Evolutionary conservation across 2,797 vertebrate genomes (phyloP).

Genomic region (Clarias pachynema): DNA sequence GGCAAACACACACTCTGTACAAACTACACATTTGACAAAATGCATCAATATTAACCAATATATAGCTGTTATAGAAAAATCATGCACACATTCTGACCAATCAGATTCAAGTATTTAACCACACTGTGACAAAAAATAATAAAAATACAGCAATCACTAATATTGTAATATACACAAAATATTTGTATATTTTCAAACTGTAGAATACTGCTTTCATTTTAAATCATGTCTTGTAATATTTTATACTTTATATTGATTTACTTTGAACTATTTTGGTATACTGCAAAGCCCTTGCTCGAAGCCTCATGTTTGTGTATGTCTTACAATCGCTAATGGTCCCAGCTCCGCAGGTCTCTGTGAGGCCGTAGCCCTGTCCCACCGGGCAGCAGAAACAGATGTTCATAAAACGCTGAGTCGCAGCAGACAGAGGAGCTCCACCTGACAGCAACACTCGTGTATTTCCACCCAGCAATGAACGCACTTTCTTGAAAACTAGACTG

Average conservation of each 20-base stretch:
- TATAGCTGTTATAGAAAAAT: neutral
- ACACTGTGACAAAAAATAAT: neutral
- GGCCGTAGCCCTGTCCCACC: slow-evolving; percentile 96
- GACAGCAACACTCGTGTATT: slow-evolving; percentile 88
- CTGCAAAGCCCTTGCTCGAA: neutral
- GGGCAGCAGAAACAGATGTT: slow-evolving; percentile 98
- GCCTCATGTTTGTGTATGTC: slow-evolving; percentile 45
- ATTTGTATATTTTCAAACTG: neutral
- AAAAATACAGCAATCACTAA: too few relatives aligned
- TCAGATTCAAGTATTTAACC: neutral
- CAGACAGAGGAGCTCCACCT: slow-evolving; percentile 92
- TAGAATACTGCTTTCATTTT: neutral
- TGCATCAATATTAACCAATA: neutral
- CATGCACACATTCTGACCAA: neutral
- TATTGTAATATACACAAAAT: neutral
- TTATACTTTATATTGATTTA: neutral
- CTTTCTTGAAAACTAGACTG: slow-evolving; percentile 89
- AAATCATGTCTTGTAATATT: neutral
- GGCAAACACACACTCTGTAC: too few relatives aligned
- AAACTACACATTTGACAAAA: neutral
- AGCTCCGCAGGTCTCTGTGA: slow-evolving; percentile 93
- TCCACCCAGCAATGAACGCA: slow-evolving; percentile 88
- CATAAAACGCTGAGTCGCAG: slow-evolving; percentile 95
- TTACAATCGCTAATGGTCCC: slow-evolving; percentile 91
- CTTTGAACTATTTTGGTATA: neutral